Percentiles rank a stretch among this genome's conserved stretches.
These are phyloP conservation scores for Sicus ferrugineus DNA, from an alignment of 2,888 invertebrate species.

Conservation along the genomic window DNA sequence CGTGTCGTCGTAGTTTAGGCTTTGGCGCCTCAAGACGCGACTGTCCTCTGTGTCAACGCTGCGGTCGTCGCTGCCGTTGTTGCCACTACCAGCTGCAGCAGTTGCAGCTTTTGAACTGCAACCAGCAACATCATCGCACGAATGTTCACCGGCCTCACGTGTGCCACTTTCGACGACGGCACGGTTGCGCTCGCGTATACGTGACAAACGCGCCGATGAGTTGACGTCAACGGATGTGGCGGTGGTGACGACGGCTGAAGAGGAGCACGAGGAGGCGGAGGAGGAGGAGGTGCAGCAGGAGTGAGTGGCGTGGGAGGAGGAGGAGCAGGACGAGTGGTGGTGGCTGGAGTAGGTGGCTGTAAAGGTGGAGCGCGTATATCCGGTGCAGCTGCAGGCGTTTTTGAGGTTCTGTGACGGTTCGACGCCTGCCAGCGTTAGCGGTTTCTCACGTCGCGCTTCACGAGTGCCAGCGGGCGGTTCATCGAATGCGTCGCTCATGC, in stretches of 20 bases:
- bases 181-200: constrained; percentile 54
- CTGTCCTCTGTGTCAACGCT: constrained; percentile 28
- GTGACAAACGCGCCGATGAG: constrained; percentile 39
- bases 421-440: constrained; percentile 53
- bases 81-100: constrained; percentile 34
- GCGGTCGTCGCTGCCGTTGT: constrained; percentile 35
- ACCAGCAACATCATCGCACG: constrained; percentile 48
- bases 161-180: constrained; percentile 37
- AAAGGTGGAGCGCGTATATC: not conserved
- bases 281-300: not conserved
- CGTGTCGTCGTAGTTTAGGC: constrained; percentile 52
- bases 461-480: constrained; percentile 2
- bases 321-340: not conserved
- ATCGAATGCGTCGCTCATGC: constrained; percentile 35
- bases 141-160: constrained; percentile 51
- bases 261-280: not conserved
- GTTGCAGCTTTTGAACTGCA: constrained; percentile 23
- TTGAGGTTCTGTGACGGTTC: constrained; percentile 44
- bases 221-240: not conserved
- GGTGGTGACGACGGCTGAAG: not conserved
- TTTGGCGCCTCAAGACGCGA: constrained; percentile 50
- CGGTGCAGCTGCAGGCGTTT: not conserved
- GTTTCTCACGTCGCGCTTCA: constrained; percentile 54
- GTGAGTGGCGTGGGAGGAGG: not conserved
- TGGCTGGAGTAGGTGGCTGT: not conserved